phyloP scores from a whole-genome alignment of 2,797 vertebrate species.

The Sebastes hubbsi region DNA sequence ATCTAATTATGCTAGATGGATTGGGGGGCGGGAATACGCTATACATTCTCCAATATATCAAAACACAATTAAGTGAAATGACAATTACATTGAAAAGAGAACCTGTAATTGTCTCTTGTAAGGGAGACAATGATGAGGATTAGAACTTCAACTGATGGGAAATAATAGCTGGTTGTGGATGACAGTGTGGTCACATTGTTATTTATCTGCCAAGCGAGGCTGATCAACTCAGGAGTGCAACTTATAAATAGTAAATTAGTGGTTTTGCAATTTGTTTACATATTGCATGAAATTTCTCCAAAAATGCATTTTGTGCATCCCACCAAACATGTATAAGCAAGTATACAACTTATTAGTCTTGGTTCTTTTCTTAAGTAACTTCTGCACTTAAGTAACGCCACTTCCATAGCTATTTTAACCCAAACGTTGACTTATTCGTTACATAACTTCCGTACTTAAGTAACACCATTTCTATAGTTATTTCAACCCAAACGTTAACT shows the following conservation, averaged over 20 bases:
- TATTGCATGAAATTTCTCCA: not conserved
- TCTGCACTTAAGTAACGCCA: no score
- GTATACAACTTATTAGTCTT: not conserved
- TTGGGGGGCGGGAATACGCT: conserved; percentile 24
- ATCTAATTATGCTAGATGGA: conserved; percentile 27
- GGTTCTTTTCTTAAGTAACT: no score
- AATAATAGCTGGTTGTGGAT: conserved; percentile 57
- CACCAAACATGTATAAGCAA: not conserved
- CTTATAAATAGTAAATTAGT: conserved; percentile 52
- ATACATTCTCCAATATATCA: conserved; percentile 61
- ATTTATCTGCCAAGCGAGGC: conserved; percentile 52
- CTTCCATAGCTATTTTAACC: no score
- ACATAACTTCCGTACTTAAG: no score
- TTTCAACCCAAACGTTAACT: no score
- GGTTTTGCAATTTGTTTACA: not conserved
- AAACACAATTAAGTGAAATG: conserved; percentile 70
- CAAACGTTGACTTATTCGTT: no score
- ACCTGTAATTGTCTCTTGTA: conserved; percentile 64
- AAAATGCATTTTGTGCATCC: not conserved
- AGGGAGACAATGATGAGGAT: not conserved
- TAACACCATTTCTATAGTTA: no score
- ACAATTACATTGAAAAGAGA: conserved; percentile 64
- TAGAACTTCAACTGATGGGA: conserved; percentile 58
- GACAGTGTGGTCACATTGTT: conserved; percentile 48
- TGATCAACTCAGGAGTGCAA: conserved; percentile 42